A percentile compares a stretch with the other conserved stretches of the same genome.
These are phyloP conservation scores for Morpho deidamia DNA, from an alignment of 2,888 invertebrate species.

Conservation along the genomic window DNA sequence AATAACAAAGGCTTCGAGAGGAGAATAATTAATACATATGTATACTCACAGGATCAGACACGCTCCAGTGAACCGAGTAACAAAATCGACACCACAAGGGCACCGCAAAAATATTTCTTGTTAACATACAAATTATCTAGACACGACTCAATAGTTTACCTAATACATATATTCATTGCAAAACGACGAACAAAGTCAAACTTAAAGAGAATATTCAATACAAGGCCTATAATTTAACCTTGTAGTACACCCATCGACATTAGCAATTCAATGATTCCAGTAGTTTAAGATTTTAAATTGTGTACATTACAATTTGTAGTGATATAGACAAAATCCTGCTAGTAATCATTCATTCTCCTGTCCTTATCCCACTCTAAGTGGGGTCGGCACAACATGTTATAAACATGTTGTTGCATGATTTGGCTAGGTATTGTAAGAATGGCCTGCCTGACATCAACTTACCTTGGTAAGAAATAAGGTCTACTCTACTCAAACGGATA, in stretches of 20 bases:
- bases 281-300: too few species aligned
- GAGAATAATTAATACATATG: conserved; percentile 8
- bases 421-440: too few species aligned
- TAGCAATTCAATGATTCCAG: not conserved
- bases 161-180: not conserved
- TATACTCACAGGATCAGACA: conserved; percentile 9
- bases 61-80: conserved; percentile 16
- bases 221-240: not conserved
- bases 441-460: too few species aligned
- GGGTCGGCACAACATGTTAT: too few species aligned
- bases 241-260: not conserved
- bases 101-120: conserved; percentile 7
- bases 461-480: too few species aligned
- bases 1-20: conserved; percentile 1
- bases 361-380: too few species aligned
- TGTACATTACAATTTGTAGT: too few species aligned
- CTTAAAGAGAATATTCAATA: not conserved
- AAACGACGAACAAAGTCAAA: not conserved
- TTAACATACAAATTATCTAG: conserved; percentile 13
- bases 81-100: conserved; percentile 7
- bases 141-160: not conserved
- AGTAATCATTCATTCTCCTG: too few species aligned
- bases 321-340: too few species aligned
- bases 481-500: not conserved
- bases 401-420: too few species aligned